Conservation (phyloP, 2,888 invertebrate species). For the Embidobia sp. region DNA sequence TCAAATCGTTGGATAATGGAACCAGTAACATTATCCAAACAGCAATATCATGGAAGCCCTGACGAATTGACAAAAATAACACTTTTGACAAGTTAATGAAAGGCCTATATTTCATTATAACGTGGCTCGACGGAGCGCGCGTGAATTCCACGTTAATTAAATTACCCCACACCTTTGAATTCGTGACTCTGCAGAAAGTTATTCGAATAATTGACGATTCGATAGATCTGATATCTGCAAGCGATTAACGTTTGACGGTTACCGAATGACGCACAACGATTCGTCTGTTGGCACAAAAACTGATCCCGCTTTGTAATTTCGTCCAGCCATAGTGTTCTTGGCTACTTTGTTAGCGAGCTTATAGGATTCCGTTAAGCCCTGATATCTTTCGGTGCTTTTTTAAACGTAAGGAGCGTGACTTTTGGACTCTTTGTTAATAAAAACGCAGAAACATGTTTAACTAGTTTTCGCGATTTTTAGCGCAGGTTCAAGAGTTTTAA, state of each 20-base stretch:
- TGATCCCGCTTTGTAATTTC: too few species aligned
- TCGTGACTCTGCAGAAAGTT: conserved; percentile 67
- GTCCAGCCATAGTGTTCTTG: too few species aligned
- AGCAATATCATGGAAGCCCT: conserved; percentile 15
- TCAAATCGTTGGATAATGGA: background rate
- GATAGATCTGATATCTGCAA: conserved; percentile 56
- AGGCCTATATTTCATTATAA: conserved; percentile 44
- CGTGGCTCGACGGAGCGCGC: background rate
- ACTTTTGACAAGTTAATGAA: conserved; percentile 40
- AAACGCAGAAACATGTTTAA: too few species aligned
- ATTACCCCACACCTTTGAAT: conserved; percentile 66
- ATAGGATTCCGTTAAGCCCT: too few species aligned
- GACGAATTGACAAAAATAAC: conserved; percentile 41
- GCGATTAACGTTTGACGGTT: conserved; percentile 42
- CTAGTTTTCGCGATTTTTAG: too few species aligned
- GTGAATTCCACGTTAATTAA: conserved; percentile 68
- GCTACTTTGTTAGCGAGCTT: too few species aligned
- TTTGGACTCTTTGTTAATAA: too few species aligned
- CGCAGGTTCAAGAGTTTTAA: too few species aligned
- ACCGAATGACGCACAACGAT: conserved; percentile 27
- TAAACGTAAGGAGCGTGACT: too few species aligned
- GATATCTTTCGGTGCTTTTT: too few species aligned
- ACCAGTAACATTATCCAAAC: conserved; percentile 8
- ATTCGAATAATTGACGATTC: conserved; percentile 65
- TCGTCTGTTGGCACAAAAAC: too few species aligned